phyloP scores from a whole-genome alignment of 2,888 invertebrate genomes.

The Orthosia incerta region DNA sequence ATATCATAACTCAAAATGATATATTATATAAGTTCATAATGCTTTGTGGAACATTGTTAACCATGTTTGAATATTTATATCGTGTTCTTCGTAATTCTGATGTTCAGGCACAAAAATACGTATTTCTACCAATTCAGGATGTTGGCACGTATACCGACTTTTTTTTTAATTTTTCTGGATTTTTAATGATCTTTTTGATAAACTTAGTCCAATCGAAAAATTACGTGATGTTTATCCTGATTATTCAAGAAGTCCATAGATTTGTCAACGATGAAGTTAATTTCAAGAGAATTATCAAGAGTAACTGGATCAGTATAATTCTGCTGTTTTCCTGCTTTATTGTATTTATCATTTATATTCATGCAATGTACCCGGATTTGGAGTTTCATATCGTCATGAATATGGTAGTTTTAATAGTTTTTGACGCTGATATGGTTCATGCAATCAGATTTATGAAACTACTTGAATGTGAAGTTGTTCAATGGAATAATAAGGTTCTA shows the following conservation, averaged over 20 bases:
- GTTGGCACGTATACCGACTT: background rate
- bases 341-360: background rate
- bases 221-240: background rate
- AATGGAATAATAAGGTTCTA: conserved; percentile 19
- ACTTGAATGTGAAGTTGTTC: background rate
- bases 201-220: background rate
- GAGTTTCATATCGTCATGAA: background rate
- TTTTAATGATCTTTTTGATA: background rate
- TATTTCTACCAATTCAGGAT: conserved; percentile 1
- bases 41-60: conserved; percentile 8
- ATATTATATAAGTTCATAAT: conserved; percentile 1
- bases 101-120: background rate
- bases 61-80: background rate
- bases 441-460: conserved; percentile 21
- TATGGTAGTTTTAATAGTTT: background rate
- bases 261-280: background rate
- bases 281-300: background rate
- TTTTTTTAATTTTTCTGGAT: conserved; percentile 3
- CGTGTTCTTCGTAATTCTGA: background rate
- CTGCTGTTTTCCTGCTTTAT: background rate
- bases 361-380: background rate
- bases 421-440: conserved; percentile 15
- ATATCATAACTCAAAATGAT: conserved; percentile 9
- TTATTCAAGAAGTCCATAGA: background rate
- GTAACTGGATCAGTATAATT: background rate